Percentiles rank a stretch among this genome's conserved stretches.
These are phyloP conservation scores for Drosophila subquinaria DNA, from an alignment of 2,888 invertebrate genomes.

Conservation along the genomic window DNA sequence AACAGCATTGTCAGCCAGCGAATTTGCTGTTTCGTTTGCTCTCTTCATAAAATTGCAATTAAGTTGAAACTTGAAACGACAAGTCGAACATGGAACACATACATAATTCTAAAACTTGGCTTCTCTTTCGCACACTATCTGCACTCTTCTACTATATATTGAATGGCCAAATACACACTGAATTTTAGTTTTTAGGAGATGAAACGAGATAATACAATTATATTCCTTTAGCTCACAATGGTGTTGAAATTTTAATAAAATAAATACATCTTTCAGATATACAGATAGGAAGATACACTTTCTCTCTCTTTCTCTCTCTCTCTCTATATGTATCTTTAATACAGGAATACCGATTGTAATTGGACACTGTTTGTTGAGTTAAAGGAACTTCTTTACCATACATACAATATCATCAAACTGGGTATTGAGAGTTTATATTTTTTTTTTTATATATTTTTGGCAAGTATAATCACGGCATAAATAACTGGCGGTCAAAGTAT, in stretches of 20 bases:
- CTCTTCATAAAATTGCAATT: constrained; percentile 28
- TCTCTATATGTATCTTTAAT: neutral
- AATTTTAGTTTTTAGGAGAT: constrained; percentile 2
- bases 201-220: constrained; percentile 16
- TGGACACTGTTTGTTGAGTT: constrained; percentile 26
- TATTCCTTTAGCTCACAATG: constrained; percentile 19
- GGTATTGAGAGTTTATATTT: constrained; percentile 3
- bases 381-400: constrained; percentile 45
- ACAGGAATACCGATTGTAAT: constrained; percentile 27
- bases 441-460: constrained; percentile 21
- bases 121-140: neutral
- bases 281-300: constrained; percentile 5
- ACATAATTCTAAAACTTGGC: neutral
- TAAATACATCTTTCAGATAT: constrained; percentile 2
- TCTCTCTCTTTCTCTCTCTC: neutral
- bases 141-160: neutral
- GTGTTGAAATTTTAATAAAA: neutral
- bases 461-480: constrained; percentile 65
- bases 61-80: constrained; percentile 15
- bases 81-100: constrained; percentile 6
- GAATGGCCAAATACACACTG: constrained; percentile 6
- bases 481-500: constrained; percentile 47
- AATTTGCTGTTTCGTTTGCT: constrained; percentile 23
- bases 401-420: constrained; percentile 21
- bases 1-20: constrained; percentile 27